Evolutionary conservation across 2,113 vertebrate species (phyloP).

Genomic region (Elephantulus edwardii): DNA sequence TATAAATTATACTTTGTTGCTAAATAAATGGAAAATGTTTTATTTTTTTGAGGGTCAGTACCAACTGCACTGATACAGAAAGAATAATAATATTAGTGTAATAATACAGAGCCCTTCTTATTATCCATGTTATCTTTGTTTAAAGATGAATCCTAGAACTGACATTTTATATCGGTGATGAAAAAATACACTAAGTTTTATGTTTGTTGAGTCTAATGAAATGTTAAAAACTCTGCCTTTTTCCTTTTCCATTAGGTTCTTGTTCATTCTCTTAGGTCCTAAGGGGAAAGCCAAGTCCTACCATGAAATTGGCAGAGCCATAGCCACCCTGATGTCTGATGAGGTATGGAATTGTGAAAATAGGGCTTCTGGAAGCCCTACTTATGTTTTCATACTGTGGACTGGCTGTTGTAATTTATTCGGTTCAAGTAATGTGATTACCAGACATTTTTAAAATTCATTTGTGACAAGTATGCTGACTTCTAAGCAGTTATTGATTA

Average conservation of each 20-base stretch:
- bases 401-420: neutral
- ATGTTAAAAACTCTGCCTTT: conserved; percentile 61
- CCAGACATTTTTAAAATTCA: neutral
- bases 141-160: neutral
- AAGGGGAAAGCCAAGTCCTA: conserved; percentile 99
- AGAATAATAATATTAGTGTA: no score
- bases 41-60: no score
- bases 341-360: conserved; percentile 86
- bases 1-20: neutral
- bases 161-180: neutral
- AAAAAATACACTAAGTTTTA: neutral
- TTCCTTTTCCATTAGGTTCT: conserved; percentile 87
- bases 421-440: neutral
- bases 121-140: neutral
- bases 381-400: neutral
- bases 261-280: conserved; percentile 97
- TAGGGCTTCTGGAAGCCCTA: neutral
- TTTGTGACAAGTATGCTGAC: neutral
- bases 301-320: conserved; percentile 97
- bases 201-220: neutral
- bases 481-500: no score
- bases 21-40: conserved; percentile 8
- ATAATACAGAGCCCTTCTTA: neutral
- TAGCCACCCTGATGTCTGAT: conserved; percentile 98
- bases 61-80: no score